Base-by-base conservation (phyloP, 2,888 invertebrate species). In the Cataglyphis livida region DNA sequence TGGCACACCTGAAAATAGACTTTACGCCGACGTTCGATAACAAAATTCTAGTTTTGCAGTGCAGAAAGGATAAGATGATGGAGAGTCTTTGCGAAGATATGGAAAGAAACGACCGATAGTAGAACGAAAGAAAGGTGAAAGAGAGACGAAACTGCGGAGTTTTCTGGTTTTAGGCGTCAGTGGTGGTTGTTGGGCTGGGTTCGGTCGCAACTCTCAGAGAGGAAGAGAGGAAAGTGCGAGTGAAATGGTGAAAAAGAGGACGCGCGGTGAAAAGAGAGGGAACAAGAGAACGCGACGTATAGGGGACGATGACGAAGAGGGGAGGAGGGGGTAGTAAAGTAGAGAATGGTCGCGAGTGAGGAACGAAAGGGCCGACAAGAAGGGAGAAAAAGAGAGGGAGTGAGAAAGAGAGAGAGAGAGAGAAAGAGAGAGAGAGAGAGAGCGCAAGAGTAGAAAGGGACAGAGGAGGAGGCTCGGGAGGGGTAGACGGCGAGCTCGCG, bases 401-500 rank as follows among this genome's bases (percentile, higher is more conserved):
- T 6, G 44, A 44, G 44, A 44, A 59, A 68, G 83, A 44, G 68
- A 70, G 82, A 68, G 92, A 90, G 41, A 41, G 41, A 12, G 41
- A 12, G 21, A 21, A 0, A 21, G 21, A 21, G 21, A 0, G 0
- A 21, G 21, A 21, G 41, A 12, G 41, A 2, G 41, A 38, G 68
- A 68, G 83, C 62, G 92, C 91, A 90, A 87, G 88, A 71, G 83
- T 66, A 88, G 89, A 71, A 88, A 84, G 88, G 76, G 70, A 88
- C 83, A 81, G 84, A 61, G 71, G 64, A 76, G 82, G 64, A 76
- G 82, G 89, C 86, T 90, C 91, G 91, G 93, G 91, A 93, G 91
- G 92, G 92, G 90, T 90, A 90, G 89, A 91, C 88, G 92, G 91
- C 32, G 78, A 59, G 92, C 84, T 90, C 90, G 90, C 90, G 90